Evolutionary conservation across 2,888 invertebrate species (phyloP).

Genomic region (Euzophera pinguis): DNA sequence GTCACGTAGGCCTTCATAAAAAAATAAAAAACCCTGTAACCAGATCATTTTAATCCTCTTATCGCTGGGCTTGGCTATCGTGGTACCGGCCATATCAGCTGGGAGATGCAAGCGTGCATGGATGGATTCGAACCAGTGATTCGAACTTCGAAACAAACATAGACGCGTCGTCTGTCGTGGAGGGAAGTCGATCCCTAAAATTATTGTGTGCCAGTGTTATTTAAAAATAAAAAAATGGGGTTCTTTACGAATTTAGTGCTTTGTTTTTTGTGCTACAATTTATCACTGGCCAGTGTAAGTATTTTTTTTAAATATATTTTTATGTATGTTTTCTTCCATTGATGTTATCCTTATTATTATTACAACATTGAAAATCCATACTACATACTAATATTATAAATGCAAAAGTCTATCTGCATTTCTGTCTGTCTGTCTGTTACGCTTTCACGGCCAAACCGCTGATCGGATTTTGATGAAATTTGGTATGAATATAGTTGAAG

Average conservation of each 20-base stretch:
- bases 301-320: slow-evolving; percentile 13
- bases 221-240: slow-evolving; percentile 30
- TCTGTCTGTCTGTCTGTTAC: too few species aligned
- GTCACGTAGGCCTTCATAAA: slow-evolving; percentile 1
- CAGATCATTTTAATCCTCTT: background rate
- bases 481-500: too few species aligned
- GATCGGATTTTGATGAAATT: too few species aligned
- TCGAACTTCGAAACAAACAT: slow-evolving; percentile 1
- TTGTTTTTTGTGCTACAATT: slow-evolving; percentile 29
- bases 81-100: slow-evolving; percentile 19
- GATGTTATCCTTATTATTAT: background rate
- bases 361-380: too few species aligned
- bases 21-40: background rate
- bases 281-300: slow-evolving; percentile 33
- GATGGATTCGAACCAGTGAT: background rate
- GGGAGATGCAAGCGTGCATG: slow-evolving; percentile 5
- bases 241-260: slow-evolving; percentile 28
- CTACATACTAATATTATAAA: too few species aligned
- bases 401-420: too few species aligned
- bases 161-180: slow-evolving; percentile 10
- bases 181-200: slow-evolving; percentile 12
- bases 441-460: too few species aligned
- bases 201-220: slow-evolving; percentile 12
- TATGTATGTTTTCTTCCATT: background rate
- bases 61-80: slow-evolving; percentile 12